Evolutionary conservation across 2,113 vertebrate species (phyloP), one percentile per base, ranked within the genome.

Genomic region (Corythaixoides concolor): DNA sequence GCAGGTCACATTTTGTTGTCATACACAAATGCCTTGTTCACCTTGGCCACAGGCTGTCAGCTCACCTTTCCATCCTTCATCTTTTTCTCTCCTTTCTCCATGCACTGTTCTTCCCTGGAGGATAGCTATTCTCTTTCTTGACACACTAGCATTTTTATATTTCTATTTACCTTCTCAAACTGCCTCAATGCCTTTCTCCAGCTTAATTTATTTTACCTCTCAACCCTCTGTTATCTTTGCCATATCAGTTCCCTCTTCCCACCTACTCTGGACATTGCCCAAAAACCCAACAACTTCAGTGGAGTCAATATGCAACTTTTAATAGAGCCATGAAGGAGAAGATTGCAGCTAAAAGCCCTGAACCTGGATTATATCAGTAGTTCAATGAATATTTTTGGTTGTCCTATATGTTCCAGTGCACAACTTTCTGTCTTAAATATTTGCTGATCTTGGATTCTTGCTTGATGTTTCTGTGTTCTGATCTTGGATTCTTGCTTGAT

Each of bases 221-320:
- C 32, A 85, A 14, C 9, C 11, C 10, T 81, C 41, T 78, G 4
- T 78, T 67, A 47, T 41, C 18, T 53, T 78, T 89, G 4, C 4
- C 1, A 0, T 33, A 47, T 60, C 14, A 11, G 5, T 69, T 93
- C 24, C 27, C 11, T 92, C 64, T 87, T 41, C 21, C 33, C 73
- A 13, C 11, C 8, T 41, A 5, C 30, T 53, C 27, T 74, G 24
- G 19, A 68, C 33, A 26, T 33, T 18, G 14, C 11, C 18, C 16
- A 19, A 50, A 80, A 76, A 1, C 0, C 1, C 17, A 41, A 5
- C 6, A 43, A 16, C 10, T 67, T 88, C 49, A 4, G 1, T 19
- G 6, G 5, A 52, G 18, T 64, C 17, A 13, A 26, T 23, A 28
- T 45, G 21, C 8, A 52, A 55, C 47, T 41, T 85, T 64, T 50